Conservation (phyloP, 2,888 invertebrate species). For the Tinea semifulvella region DNA sequence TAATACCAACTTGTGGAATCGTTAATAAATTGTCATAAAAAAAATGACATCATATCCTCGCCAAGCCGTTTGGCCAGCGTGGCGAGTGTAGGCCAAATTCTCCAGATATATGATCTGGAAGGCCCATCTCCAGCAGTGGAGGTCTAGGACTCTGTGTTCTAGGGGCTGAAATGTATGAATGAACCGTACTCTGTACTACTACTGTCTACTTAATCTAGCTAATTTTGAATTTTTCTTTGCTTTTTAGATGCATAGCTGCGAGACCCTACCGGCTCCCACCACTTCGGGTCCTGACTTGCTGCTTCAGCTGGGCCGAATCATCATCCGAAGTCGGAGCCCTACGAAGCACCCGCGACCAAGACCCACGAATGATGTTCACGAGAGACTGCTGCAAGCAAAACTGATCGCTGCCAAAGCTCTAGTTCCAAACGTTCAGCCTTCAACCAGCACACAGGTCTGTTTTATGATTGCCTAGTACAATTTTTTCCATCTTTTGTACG, state of each 20-base stretch:
- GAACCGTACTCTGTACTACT: too few species aligned
- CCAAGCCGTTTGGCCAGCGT: too few species aligned
- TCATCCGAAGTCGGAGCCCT: conserved; percentile 68
- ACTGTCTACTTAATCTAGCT: too few species aligned
- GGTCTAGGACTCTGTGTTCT: too few species aligned
- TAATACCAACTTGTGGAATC: too few species aligned
- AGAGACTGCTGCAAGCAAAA: conserved; percentile 36
- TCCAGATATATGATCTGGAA: too few species aligned
- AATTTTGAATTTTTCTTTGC: background rate
- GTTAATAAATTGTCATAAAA: too few species aligned
- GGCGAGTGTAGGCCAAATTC: too few species aligned
- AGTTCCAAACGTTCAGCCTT: conserved; percentile 24
- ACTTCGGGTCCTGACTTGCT: conserved; percentile 58
- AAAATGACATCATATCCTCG: too few species aligned
- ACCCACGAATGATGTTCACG: conserved; percentile 28
- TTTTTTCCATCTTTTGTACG: too few species aligned
- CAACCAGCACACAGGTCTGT: conserved; percentile 34
- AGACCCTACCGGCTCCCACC: conserved; percentile 37
- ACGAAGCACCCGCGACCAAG: conserved; percentile 39
- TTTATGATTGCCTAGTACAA: conserved; percentile 7
- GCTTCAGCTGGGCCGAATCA: conserved; percentile 68
- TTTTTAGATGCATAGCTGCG: conserved; percentile 60
- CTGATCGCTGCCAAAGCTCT: conserved; percentile 26
- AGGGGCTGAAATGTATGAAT: too few species aligned
- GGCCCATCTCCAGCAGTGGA: too few species aligned